These are phyloP conservation scores for Pitta sordida DNA, from an alignment of 2,113 vertebrate genomes.

Conservation along the genomic window DNA sequence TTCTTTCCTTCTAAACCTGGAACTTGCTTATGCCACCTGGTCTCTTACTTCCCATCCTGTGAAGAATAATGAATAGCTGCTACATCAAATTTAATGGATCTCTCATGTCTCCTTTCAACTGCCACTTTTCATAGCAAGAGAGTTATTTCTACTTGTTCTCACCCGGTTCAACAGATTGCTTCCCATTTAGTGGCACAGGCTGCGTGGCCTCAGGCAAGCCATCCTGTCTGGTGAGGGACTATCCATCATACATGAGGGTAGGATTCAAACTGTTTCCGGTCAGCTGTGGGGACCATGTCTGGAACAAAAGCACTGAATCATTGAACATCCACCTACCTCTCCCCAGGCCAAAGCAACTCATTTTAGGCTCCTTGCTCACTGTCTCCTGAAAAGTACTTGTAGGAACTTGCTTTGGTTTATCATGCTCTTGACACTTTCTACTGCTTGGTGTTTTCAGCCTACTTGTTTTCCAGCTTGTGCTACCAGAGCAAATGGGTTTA, in stretches of 20 bases:
- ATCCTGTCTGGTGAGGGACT: conserved; percentile 3
- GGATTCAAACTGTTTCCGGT: conserved; percentile 2
- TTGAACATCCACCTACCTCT: not conserved
- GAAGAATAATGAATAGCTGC: not conserved
- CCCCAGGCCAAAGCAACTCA: not conserved
- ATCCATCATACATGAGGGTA: conserved; percentile 9
- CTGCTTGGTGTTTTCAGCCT: not conserved
- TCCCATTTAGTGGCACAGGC: not conserved
- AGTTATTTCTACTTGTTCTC: conserved; percentile 2
- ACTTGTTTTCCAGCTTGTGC: not conserved
- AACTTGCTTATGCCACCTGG: not conserved
- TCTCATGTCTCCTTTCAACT: not conserved
- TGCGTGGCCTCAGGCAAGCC: conserved; percentile 41
- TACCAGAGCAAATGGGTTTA: not conserved
- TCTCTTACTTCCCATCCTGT: not conserved
- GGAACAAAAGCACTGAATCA: conserved; percentile 27
- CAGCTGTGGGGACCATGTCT: not conserved
- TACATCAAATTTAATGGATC: not conserved
- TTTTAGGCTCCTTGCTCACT: not conserved
- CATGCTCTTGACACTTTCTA: not conserved
- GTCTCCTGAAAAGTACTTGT: not conserved
- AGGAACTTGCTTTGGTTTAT: not conserved
- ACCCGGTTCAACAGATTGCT: conserved; percentile 12
- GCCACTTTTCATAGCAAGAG: not conserved
- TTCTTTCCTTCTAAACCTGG: not conserved